Evolutionary conservation across 2,888 invertebrate species (phyloP), one percentile per base, ranked within the genome.

Genomic region (Trisateles emortualis): DNA sequence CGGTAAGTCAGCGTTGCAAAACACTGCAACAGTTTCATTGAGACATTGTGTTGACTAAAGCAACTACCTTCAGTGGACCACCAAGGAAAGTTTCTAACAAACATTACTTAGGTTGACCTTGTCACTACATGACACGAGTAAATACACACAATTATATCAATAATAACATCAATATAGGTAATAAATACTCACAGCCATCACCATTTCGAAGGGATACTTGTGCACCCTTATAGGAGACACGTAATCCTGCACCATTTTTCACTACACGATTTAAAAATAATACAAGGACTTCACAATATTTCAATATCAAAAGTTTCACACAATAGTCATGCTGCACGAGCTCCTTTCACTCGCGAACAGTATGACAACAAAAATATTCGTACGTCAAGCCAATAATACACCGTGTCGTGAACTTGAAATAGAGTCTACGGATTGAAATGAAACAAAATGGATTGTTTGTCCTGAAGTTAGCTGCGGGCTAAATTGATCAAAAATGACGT

Each of bases 191-290:
- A 98, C 98, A 93, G 96, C 96, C 98, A 99, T 98, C 74, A 98
- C 98, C 87, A 99, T 94, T 90, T 98, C 98, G 90, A 99, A 99
- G 45, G 98, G 96, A 88, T 97, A 95, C 92, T 98, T 98, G 93
- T 98, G 99, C 71, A 99, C 97, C 94, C 98, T 95, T 47, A 98
- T 96, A 74, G 98, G 98, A 66, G 98, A 97, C 86, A 97, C 97
- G 92, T 98, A 99, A 87, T 98, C 97, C 92, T 99, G 98, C 81
- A 99, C 98, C 98, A 99, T 99, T 84, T 69, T 86, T 94, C 80
- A 80, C 75, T 72, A 77, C 79, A 76, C 63, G 59, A 73, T 68
- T 72, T 67, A 79, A 80, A 26, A 83, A 79, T 72, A 80, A 79
- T 76, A 77, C 71, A 79, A 79, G 79, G 84, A 86, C 82, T 75